A percentile compares a stretch with the other conserved stretches of the same genome.
Conservation (phyloP, 2,888 invertebrate genomes). For the Melieria picta region DNA sequence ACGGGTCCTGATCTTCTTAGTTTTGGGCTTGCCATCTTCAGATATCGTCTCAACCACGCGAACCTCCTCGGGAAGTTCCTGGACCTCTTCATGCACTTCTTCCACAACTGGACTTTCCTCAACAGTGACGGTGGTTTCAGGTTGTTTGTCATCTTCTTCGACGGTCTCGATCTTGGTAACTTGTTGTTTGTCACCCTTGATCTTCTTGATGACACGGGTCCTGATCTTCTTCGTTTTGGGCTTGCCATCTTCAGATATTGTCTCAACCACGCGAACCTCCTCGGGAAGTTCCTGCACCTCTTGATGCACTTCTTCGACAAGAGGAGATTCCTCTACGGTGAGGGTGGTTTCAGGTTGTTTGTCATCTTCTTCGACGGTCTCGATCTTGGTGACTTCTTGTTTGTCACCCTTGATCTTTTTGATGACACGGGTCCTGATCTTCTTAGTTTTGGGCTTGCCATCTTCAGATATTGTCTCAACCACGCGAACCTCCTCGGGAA, state of each 20-base stretch:
- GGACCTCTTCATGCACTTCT: conserved; percentile 22
- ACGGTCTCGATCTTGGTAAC: conserved; percentile 38
- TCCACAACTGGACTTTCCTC: conserved; percentile 31
- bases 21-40: conserved; percentile 32
- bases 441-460: conserved; percentile 34
- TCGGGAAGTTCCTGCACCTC: conserved; percentile 31
- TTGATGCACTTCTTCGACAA: conserved; percentile 17
- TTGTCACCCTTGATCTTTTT: conserved; percentile 36
- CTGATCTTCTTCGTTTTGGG: conserved; percentile 33
- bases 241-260: conserved; percentile 33
- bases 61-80: conserved; percentile 33
- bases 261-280: conserved; percentile 32
- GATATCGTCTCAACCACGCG: conserved; percentile 26
- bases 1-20: conserved; percentile 31
- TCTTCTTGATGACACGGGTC: conserved; percentile 36
- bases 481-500: conserved; percentile 36
- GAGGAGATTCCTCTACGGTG: conserved; percentile 31
- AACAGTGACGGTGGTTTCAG: conserved; percentile 36
- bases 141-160: conserved; percentile 38
- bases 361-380: conserved; percentile 38
- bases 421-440: conserved; percentile 35
- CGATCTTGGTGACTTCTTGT: conserved; percentile 39
- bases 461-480: conserved; percentile 32
- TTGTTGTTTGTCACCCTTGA: conserved; percentile 38
- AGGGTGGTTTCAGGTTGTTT: conserved; percentile 37